phyloP scores from a whole-genome alignment of 2,113 vertebrate genomes.

The Drymodes brunneopygia region DNA sequence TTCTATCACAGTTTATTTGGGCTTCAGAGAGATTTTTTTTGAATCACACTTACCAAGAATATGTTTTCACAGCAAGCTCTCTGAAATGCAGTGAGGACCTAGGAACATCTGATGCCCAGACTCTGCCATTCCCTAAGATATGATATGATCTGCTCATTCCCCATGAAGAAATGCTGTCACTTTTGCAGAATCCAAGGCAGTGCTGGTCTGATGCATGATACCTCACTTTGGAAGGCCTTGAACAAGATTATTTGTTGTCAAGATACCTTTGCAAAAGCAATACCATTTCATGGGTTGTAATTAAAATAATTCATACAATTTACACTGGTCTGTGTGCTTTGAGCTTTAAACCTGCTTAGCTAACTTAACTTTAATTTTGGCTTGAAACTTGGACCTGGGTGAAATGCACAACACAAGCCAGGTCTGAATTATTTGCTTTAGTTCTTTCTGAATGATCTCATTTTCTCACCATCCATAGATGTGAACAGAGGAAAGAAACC shows the following conservation, averaged over 20 bases:
- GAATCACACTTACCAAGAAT: slow-evolving; percentile 28
- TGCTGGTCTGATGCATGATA: not conserved
- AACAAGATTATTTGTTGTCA: slow-evolving; percentile 23
- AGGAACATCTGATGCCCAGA: slow-evolving; percentile 43
- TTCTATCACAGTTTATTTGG: slow-evolving; percentile 41
- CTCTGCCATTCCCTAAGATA: not conserved
- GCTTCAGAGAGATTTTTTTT: not conserved
- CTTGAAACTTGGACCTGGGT: not conserved
- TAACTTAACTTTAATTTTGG: not conserved
- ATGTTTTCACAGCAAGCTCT: slow-evolving; percentile 52
- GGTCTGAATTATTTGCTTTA: slow-evolving; percentile 16
- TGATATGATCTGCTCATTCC: slow-evolving; percentile 25
- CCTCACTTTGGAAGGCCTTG: slow-evolving; percentile 14
- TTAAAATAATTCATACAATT: slow-evolving; percentile 27
- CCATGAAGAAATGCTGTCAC: not conserved
- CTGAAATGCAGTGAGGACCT: slow-evolving; percentile 9
- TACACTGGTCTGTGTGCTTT: not conserved
- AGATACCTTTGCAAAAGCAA: slow-evolving; percentile 38
- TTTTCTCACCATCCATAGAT: not conserved
- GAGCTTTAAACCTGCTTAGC: not conserved
- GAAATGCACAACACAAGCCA: not conserved
- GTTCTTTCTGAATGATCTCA: not conserved
- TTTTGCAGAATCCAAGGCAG: not conserved
- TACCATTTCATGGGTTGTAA: not conserved
- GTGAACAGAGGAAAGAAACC: not conserved